Evolutionary conservation across 2,113 vertebrate species (phyloP).

Genomic region (Cisticola juncidis): DNA sequence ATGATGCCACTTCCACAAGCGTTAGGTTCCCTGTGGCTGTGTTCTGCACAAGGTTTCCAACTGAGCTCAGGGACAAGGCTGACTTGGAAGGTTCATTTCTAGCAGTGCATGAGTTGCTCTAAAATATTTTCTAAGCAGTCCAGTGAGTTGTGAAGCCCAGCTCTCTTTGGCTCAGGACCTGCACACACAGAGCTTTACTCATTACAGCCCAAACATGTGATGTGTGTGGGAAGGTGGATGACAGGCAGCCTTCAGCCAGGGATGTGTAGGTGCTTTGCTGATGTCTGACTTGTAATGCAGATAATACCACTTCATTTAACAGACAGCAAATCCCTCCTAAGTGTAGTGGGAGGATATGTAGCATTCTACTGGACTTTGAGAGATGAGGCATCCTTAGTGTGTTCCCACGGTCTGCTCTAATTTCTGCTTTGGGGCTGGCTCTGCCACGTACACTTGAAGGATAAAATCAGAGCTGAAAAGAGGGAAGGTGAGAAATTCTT

Average conservation of each 20-base stretch:
- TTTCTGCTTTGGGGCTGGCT: neutral
- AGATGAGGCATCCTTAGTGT: neutral
- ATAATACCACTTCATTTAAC: neutral
- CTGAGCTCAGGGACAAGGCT: neutral
- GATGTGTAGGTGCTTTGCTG: neutral
- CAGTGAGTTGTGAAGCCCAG: neutral
- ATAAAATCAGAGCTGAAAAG: neutral
- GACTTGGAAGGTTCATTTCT: neutral
- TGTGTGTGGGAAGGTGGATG: neutral
- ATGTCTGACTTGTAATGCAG: neutral
- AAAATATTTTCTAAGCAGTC: neutral
- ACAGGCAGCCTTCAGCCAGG: slow-evolving; percentile 40
- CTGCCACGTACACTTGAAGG: neutral
- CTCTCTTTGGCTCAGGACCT: neutral
- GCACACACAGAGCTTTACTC: neutral
- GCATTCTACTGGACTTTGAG: neutral
- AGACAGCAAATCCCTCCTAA: neutral
- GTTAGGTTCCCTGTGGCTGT: neutral
- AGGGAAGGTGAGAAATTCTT: neutral
- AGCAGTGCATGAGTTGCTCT: rapidly evolving
- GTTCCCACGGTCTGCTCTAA: neutral
- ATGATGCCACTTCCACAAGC: neutral
- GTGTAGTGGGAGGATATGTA: neutral
- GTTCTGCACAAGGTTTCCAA: neutral
- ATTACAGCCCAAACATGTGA: neutral